These are phyloP conservation scores for Aldabrachelys gigantea DNA, from an alignment of 2,113 vertebrate genomes.

Conservation along the genomic window DNA sequence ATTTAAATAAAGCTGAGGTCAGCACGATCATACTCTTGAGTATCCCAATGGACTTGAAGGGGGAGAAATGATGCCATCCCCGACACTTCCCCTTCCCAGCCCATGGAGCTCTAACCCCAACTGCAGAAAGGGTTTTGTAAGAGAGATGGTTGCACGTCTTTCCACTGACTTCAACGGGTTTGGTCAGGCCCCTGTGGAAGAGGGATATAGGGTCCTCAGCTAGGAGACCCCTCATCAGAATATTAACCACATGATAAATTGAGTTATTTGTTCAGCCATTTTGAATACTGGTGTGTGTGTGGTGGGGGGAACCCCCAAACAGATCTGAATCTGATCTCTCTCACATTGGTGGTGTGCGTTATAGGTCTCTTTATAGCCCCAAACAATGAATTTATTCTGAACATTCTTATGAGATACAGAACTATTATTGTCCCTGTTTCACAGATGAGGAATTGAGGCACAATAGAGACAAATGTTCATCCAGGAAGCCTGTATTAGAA, in stretches of 20 bases:
- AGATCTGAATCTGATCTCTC: not conserved
- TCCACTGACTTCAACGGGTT: not conserved
- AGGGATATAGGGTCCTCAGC: not conserved
- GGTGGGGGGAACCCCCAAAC: not conserved
- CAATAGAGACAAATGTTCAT: not conserved
- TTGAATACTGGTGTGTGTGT: not conserved
- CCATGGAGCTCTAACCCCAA: not conserved
- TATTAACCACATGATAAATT: not conserved
- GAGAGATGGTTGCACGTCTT: not conserved
- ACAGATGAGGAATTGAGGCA: not conserved
- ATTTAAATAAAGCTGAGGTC: not conserved
- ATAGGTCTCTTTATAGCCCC: not conserved
- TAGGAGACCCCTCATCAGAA: not conserved
- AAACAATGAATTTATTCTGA: not conserved
- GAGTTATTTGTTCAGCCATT: not conserved
- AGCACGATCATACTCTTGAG: not conserved
- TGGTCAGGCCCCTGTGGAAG: accelerated
- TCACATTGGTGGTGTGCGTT: not conserved
- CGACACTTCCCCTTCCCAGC: conserved; percentile 11
- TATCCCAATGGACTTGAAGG: not conserved
- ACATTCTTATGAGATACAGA: not conserved
- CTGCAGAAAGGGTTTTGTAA: not conserved
- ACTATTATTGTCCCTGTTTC: not conserved
- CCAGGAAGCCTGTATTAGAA: not conserved
- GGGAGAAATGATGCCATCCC: not conserved